Conservation (phyloP, 2,888 invertebrate species). For the Sthenelais limicola region DNA sequence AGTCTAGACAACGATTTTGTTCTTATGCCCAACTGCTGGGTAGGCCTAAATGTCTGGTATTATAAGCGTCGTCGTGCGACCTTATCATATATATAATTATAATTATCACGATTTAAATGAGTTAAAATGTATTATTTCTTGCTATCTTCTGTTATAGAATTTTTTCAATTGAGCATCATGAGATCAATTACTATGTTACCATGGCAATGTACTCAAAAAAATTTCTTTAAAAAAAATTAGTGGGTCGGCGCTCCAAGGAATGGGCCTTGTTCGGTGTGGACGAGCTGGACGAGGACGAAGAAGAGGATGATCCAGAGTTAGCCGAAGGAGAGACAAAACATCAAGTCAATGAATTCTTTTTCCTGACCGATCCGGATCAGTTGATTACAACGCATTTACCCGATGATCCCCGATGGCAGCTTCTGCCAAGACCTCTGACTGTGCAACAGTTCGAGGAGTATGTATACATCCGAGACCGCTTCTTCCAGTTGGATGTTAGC, state of each 20-base stretch:
- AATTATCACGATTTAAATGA: too few relatives aligned
- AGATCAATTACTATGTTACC: too few relatives aligned
- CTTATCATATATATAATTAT: too few relatives aligned
- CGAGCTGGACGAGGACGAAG: conserved; percentile 58
- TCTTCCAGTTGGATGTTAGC: conserved; percentile 61
- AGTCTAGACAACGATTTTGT: too few relatives aligned
- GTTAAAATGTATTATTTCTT: too few relatives aligned
- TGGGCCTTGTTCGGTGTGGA: conserved; percentile 66
- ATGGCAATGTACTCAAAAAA: too few relatives aligned
- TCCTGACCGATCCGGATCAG: conserved; percentile 67
- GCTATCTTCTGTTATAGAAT: too few relatives aligned
- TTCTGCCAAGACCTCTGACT: conserved; percentile 59
- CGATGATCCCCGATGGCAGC: conserved; percentile 66
- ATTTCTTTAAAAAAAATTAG: too few relatives aligned
- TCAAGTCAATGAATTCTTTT: conserved; percentile 69
- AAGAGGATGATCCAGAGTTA: conserved; percentile 49
- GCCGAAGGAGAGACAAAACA: conserved; percentile 63
- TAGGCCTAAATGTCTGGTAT: too few relatives aligned
- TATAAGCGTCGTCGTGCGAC: too few relatives aligned
- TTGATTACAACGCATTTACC: conserved; percentile 68
- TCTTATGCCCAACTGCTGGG: too few relatives aligned
- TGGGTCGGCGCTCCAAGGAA: conserved; percentile 61
- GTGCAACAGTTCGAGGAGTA: conserved; percentile 61
- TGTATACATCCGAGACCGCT: conserved; percentile 67
- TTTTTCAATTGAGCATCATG: too few relatives aligned